Percentiles rank a stretch among this genome's conserved stretches.
Evolutionary conservation across 2,113 vertebrate genomes (phyloP).

Genomic region (Piprites chloris): DNA sequence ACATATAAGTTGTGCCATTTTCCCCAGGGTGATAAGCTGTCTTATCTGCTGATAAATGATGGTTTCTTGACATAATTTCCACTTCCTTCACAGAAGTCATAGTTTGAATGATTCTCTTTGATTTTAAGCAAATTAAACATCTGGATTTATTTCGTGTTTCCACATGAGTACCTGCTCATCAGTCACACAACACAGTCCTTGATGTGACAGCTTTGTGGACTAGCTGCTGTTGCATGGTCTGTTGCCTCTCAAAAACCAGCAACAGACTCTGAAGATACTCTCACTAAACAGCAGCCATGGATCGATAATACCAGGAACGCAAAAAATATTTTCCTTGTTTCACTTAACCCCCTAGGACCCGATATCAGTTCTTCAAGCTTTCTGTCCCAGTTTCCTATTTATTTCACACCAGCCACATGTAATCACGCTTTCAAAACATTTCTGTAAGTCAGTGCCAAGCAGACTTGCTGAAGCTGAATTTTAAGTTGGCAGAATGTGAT

Average conservation of each 20-base stretch:
- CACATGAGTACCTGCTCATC: neutral
- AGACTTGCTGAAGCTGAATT: neutral
- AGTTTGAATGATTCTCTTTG: neutral
- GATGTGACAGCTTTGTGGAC: neutral
- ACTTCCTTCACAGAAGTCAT: neutral
- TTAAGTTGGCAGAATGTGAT: neutral
- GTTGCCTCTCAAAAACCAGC: neutral
- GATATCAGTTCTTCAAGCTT: neutral
- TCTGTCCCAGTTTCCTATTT: neutral
- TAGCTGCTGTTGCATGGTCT: neutral
- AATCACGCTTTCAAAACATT: neutral
- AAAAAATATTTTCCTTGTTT: neutral
- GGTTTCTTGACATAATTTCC: neutral
- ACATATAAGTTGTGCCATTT: accelerated
- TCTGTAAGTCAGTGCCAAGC: neutral
- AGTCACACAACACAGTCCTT: neutral
- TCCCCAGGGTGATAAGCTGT: neutral
- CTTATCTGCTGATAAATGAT: neutral
- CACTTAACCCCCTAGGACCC: neutral
- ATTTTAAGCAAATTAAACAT: neutral
- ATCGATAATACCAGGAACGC: neutral
- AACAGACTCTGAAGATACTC: neutral
- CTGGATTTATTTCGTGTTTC: neutral
- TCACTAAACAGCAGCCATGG: neutral
- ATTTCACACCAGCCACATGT: neutral